Percentiles rank a stretch among this genome's conserved stretches.
These are phyloP conservation scores for Dreissena rostriformis DNA, from an alignment of 1,140 invertebrate genomes.

Conservation along the genomic window DNA sequence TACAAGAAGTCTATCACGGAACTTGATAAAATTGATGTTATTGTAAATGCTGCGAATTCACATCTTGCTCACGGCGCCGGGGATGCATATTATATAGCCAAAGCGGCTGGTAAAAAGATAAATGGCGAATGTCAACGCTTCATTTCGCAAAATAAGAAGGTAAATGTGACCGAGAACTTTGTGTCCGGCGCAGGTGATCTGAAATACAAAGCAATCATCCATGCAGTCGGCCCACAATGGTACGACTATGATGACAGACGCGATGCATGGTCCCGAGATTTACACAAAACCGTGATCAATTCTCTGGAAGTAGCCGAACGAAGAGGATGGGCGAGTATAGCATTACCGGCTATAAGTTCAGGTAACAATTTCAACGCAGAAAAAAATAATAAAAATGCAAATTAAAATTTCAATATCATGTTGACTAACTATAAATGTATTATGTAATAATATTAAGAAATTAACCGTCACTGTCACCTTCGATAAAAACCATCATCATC, in stretches of 20 bases:
- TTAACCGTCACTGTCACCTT: too few relatives aligned
- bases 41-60: conserved; percentile 10
- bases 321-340: conserved; percentile 9
- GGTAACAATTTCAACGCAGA: conserved; percentile 18
- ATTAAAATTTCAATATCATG: too few relatives aligned
- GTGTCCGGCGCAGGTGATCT: conserved; percentile 4
- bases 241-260: conserved; percentile 16
- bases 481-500: too few relatives aligned
- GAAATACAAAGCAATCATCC: not conserved
- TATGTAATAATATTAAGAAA: too few relatives aligned
- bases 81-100: not conserved
- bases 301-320: conserved; percentile 17
- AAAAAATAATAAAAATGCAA: not conserved
- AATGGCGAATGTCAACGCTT: not conserved
- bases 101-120: conserved; percentile 16
- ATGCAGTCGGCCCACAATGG: conserved; percentile 22
- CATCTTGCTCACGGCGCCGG: not conserved
- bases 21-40: conserved; percentile 1
- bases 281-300: conserved; percentile 51
- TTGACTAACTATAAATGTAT: too few relatives aligned
- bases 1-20: conserved; percentile 34
- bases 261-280: conserved; percentile 12
- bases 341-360: conserved; percentile 58
- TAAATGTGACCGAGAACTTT: conserved; percentile 1
- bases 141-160: not conserved